Evolutionary conservation across 1,140 invertebrate genomes (phyloP), one percentile per base, ranked within the genome.

Genomic region (Proales similis): DNA sequence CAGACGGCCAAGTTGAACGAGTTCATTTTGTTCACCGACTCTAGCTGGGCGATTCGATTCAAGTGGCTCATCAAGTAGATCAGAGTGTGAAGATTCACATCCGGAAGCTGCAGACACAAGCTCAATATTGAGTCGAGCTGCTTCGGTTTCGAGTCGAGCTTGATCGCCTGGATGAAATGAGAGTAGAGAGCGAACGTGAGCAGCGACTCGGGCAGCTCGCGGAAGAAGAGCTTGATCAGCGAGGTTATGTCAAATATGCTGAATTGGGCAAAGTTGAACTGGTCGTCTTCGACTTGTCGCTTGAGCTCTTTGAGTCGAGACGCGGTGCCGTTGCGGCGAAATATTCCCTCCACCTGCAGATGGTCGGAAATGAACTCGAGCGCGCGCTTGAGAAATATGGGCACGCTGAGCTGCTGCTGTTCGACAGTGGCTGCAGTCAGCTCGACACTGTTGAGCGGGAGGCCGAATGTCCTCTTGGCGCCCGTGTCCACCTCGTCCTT

Each of bases 301-400:
- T 57, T 53, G 39, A 57, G 20, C 36, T 57, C 51, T 42, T 57
- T 57, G n/a, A 57, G 51, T 9, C 51, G 36, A 19, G 51, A 57
- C 17, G 51, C 51, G 22, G 51, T 57, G 5, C 51, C 51, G 22
- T 57, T 57, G 2, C 51, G 33, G 29, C 51, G 29, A 39, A 57
- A 57, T 1, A 57, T 27, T 17, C 51, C 51, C 17, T 57, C 51
- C 3, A 57, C 22, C 17, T 57, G 51, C 7, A 42, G 39, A 27
- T 29, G 29, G 11, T 57, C 51, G 14, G 39, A 42, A 6, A 57
- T 7, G 26, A 42, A 57, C 22, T 57, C 51, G 9, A 57, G 39
- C 7, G 51, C 51, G 45, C 22, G 45, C 45, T 57, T 57, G 17
- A 57, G 26, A 27, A 57, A 57, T 4, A 11, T 42, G 17, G 36